Evolutionary conservation across 2,888 invertebrate species (phyloP).

Genomic region (Agrotis clavis): DNA sequence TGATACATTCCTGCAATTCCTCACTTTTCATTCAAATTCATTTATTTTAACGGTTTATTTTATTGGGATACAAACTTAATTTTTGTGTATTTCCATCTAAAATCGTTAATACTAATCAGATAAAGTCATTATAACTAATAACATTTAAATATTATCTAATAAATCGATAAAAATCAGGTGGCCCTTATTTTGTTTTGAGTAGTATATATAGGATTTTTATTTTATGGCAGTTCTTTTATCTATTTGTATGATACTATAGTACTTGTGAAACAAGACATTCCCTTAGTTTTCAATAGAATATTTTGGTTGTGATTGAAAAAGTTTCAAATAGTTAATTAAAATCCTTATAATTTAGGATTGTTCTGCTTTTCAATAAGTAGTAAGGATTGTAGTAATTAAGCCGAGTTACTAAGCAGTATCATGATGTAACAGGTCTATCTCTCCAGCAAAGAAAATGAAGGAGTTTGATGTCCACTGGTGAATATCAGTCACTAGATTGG

Average conservation of each 20-base stretch:
- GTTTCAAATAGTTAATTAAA: neutral
- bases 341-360: neutral
- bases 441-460: conserved; percentile 86
- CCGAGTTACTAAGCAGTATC: conserved; percentile 40
- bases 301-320: neutral
- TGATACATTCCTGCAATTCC: too few species aligned
- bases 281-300: neutral
- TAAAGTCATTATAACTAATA: too few species aligned
- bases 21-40: too few species aligned
- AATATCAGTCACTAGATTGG: conserved; percentile 71
- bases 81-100: too few species aligned
- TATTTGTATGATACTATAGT: neutral
- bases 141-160: too few species aligned
- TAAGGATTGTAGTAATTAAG: conserved; percentile 16
- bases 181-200: too few species aligned
- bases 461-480: conserved; percentile 82
- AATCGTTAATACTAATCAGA: too few species aligned
- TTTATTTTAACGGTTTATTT: too few species aligned
- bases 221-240: neutral
- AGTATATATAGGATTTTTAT: too few species aligned
- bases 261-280: neutral
- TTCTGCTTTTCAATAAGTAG: neutral
- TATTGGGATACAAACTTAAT: too few species aligned
- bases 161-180: too few species aligned
- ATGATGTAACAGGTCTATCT: conserved; percentile 77